phyloP scores from a whole-genome alignment of 2,113 vertebrate species.

The Scomber japonicus region DNA sequence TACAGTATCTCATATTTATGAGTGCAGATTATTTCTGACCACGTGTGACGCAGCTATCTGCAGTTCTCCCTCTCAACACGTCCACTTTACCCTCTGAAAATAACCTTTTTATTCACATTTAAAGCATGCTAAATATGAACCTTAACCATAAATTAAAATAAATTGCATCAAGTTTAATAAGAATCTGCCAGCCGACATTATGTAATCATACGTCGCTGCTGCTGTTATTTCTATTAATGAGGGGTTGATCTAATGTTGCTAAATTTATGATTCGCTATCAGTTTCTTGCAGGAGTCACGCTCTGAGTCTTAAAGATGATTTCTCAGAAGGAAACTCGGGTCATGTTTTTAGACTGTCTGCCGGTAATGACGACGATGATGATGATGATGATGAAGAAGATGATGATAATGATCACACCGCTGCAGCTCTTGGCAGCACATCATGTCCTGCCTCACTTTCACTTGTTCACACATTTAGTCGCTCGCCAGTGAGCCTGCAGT shows the following conservation, averaged over 20 bases:
- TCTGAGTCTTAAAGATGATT: slow-evolving; percentile 18
- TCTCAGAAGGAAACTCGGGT: slow-evolving; percentile 12
- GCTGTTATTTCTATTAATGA: slow-evolving; percentile 41
- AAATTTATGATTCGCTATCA: slow-evolving; percentile 24
- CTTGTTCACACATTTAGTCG: slow-evolving; percentile 24
- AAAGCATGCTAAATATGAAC: not conserved
- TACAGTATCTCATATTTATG: no score
- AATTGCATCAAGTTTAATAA: not conserved
- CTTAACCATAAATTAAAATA: not conserved
- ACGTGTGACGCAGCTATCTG: no score
- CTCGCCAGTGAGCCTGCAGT: slow-evolving; percentile 43
- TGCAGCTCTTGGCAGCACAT: slow-evolving; percentile 71
- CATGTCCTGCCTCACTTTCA: slow-evolving; percentile 49
- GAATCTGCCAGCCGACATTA: slow-evolving; percentile 39
- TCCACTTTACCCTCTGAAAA: no score
- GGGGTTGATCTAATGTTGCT: slow-evolving; percentile 5
- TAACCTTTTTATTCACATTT: no score
- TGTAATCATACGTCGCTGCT: slow-evolving; percentile 16
- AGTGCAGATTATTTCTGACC: no score
- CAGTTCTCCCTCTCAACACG: not conserved
- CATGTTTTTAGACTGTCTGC: slow-evolving; percentile 1
- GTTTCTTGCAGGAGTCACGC: slow-evolving; percentile 6
- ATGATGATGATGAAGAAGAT: slow-evolving; percentile 28
- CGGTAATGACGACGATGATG: slow-evolving; percentile 15
- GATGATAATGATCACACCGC: not conserved